Evolutionary conservation across 2,797 vertebrate species (phyloP).

Genomic region (Rhabdomys pumilio): DNA sequence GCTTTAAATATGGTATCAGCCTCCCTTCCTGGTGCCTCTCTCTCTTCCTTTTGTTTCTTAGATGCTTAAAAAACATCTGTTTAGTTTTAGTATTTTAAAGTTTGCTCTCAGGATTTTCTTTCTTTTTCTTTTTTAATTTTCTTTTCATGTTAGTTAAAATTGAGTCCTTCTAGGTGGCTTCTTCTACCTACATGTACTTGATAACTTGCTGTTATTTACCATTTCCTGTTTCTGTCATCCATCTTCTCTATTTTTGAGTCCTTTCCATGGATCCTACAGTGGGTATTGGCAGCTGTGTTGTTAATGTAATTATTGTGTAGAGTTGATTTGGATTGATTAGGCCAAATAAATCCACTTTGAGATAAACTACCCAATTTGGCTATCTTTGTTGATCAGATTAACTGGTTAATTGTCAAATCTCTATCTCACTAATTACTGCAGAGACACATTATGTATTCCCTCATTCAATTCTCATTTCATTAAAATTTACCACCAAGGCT

Average conservation of each 20-base stretch:
- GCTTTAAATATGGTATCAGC: neutral
- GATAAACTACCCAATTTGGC: constrained; percentile 76
- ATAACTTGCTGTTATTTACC: neutral
- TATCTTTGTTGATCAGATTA: constrained; percentile 81
- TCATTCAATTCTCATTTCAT: constrained; percentile 77
- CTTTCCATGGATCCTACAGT: neutral
- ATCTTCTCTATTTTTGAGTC: neutral
- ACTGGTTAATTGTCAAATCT: constrained; percentile 78
- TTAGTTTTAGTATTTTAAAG: neutral
- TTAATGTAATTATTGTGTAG: constrained; percentile 80
- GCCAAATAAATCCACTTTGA: constrained; percentile 79
- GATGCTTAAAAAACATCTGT: neutral
- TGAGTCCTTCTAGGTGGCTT: neutral
- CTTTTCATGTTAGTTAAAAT: neutral
- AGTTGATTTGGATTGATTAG: constrained; percentile 74
- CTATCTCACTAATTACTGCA: constrained; percentile 72
- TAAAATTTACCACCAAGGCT: constrained; percentile 67
- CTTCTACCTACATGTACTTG: neutral
- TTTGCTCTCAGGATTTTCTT: neutral
- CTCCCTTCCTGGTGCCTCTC: neutral
- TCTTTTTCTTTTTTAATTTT: too few species aligned
- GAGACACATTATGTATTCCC: constrained; percentile 72
- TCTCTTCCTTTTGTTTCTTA: neutral
- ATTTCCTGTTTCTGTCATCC: constrained; percentile 32
- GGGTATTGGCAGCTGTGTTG: constrained; percentile 69